These are phyloP conservation scores for Lophius piscatorius DNA, from an alignment of 2,113 vertebrate species.

Conservation along the genomic window DNA sequence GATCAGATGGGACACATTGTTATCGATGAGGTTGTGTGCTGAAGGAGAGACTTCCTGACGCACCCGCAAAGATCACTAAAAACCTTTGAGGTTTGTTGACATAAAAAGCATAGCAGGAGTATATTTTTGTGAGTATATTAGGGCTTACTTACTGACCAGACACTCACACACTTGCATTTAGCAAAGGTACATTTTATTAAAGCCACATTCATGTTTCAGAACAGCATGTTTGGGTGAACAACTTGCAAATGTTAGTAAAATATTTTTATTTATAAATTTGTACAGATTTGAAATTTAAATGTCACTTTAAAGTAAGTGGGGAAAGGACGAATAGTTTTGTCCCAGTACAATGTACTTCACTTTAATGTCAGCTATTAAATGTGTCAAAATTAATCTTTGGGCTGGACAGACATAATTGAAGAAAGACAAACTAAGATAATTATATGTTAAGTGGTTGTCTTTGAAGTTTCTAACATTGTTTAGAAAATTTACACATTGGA, in stretches of 20 bases:
- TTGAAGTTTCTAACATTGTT: no score
- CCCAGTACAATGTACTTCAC: no score
- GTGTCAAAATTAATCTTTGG: neutral
- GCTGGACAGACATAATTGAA: neutral
- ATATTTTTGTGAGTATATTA: conserved; percentile 2
- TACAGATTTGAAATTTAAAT: conserved; percentile 7
- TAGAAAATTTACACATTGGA: no score
- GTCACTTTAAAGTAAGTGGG: conserved; percentile 3
- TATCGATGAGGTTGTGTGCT: conserved; percentile 25
- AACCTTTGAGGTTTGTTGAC: conserved; percentile 5
- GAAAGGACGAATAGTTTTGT: no score
- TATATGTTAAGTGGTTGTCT: neutral
- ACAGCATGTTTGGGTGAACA: neutral
- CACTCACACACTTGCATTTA: conserved; percentile 41
- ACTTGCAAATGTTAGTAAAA: no score
- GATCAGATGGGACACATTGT: conserved; percentile 30
- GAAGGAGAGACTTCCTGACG: conserved; percentile 17
- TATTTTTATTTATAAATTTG: conserved; percentile 1
- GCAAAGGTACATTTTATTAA: neutral
- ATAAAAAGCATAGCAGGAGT: neutral
- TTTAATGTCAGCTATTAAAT: no score
- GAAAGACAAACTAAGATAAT: neutral
- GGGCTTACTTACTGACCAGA: conserved; percentile 1
- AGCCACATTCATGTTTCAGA: neutral
- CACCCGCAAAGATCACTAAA: conserved; percentile 21